Evolutionary conservation across 2,888 invertebrate species (phyloP), one percentile per base, ranked within the genome.

Genomic region (Oscheius myriophilus): DNA sequence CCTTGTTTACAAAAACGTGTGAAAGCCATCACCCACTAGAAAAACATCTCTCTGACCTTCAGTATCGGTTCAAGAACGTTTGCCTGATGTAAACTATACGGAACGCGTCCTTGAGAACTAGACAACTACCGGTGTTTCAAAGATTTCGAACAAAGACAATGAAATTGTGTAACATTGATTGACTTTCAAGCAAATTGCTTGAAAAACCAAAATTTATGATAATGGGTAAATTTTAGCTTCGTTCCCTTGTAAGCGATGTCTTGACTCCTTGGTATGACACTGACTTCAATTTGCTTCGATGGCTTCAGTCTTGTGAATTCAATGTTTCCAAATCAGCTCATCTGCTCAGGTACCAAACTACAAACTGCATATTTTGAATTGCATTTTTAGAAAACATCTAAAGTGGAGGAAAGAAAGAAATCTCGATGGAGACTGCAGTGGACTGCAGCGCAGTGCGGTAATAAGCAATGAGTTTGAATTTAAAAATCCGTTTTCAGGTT

Each of bases 261-360:
- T 69, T 79, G 25, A 71, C 74, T 51, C 63, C 71, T 1, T 59
- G 67, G 14, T 80, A 78, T 53, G 73, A 80, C 58, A 78, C 80
- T n/a, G 72, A 80, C 49, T 80, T 65, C 61, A 80, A 80, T 43
- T 72, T 80, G n/a, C 72, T 80, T 4, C 74, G 80, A 18, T 80
- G 80, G 80, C 63, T 80, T 1, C 73, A 75, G 62, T 71, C 72
- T 1, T 69, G 69, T 69, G 71, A 75, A 1, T 75, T 67, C 69
- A 78, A 72, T 67, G 55, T 78, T 42, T 67, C 75, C 0, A 76
- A 78, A 45, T 73, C 78, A 1, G 70, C 69, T 1, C 72, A 76
- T 49, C 33, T 71, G n/a, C 55, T 78, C 42, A 46, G 67, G 59
- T 61, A 52, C 21, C 49, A 9, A 39, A 66, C 23, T 62, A 63